Evolutionary conservation across 2,888 invertebrate species (phyloP).

Genomic region (Drosophila demipolita): DNA sequence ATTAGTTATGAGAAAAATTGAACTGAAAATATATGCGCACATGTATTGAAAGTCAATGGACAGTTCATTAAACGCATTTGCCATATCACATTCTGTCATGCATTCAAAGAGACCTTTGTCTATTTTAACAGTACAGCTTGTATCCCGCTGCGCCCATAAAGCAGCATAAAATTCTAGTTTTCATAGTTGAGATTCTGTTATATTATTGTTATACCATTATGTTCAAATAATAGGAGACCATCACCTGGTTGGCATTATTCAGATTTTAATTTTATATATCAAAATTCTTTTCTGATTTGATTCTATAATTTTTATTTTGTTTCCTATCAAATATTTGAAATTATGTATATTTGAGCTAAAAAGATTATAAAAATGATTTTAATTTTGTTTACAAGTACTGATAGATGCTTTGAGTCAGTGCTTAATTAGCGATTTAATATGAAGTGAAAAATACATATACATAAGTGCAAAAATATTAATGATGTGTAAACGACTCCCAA

Average conservation of each 20-base stretch:
- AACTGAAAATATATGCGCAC: slow-evolving; percentile 1
- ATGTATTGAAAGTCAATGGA: slow-evolving; percentile 51
- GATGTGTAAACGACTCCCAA: slow-evolving; percentile 43
- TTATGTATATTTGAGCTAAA: not conserved
- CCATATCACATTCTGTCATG: slow-evolving; percentile 38
- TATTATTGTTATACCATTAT: not conserved
- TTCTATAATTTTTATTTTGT: not conserved
- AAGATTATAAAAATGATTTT: not conserved
- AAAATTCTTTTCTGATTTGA: not conserved
- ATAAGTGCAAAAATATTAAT: slow-evolving; percentile 53
- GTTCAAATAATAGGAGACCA: not conserved
- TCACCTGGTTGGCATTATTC: not conserved
- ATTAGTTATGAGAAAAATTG: not conserved
- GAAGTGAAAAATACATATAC: slow-evolving; percentile 18
- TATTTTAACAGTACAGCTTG: slow-evolving; percentile 14
- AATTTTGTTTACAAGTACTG: not conserved
- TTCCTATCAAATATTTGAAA: not conserved
- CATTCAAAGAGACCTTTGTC: slow-evolving; percentile 40
- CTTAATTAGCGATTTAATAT: slow-evolving; percentile 37
- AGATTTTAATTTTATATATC: not conserved
- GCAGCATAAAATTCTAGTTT: slow-evolving; percentile 6
- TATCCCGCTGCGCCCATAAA: slow-evolving; percentile 34
- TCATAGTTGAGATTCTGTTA: not conserved
- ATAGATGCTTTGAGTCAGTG: not conserved
- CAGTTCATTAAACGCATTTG: slow-evolving; percentile 59